A percentile compares a stretch with the other conserved stretches of the same genome.
These are phyloP conservation scores for Mechanitis mazaeus DNA, from an alignment of 2,888 invertebrate genomes.

Conservation along the genomic window DNA sequence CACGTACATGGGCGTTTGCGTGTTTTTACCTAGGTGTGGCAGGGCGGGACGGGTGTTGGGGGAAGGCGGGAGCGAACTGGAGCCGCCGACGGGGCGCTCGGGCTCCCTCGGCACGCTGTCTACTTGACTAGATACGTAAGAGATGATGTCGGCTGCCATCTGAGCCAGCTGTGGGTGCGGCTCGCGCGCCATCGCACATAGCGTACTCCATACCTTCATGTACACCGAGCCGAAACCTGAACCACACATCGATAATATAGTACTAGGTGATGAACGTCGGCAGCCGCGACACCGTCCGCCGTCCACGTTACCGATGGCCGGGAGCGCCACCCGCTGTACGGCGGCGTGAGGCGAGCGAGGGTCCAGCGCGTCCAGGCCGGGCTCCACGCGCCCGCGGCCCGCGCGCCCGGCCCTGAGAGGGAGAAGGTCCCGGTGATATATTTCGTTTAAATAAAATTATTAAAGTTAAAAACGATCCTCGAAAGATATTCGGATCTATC, in stretches of 20 bases:
- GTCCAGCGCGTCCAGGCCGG: constrained; percentile 53
- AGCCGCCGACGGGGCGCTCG: constrained; percentile 39
- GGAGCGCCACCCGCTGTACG: constrained; percentile 43
- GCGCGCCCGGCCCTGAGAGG: constrained; percentile 23
- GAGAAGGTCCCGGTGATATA: neutral
- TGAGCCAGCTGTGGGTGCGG: constrained; percentile 89
- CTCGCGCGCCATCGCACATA: constrained; percentile 87
- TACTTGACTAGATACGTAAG: constrained; percentile 80
- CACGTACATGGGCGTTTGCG: constrained; percentile 12
- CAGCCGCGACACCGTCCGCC: neutral
- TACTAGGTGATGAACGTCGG: neutral
- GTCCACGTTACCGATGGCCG: constrained; percentile 46
- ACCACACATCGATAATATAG: neutral
- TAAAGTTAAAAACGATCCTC: too few relatives aligned
- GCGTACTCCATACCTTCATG: constrained; percentile 91
- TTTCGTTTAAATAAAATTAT: too few relatives aligned
- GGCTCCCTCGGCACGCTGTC: constrained; percentile 46
- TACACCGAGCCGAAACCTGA: constrained; percentile 85
- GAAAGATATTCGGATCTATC: too few relatives aligned
- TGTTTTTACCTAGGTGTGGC: constrained; percentile 37
- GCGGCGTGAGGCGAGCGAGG: constrained; percentile 30
- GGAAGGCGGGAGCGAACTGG: constrained; percentile 78
- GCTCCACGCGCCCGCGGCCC: constrained; percentile 41
- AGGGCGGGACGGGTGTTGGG: constrained; percentile 71
- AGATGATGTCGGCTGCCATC: constrained; percentile 87